Evolutionary conservation across 2,888 invertebrate genomes (phyloP).

Genomic region (Branchipolynoe longqiensis): DNA sequence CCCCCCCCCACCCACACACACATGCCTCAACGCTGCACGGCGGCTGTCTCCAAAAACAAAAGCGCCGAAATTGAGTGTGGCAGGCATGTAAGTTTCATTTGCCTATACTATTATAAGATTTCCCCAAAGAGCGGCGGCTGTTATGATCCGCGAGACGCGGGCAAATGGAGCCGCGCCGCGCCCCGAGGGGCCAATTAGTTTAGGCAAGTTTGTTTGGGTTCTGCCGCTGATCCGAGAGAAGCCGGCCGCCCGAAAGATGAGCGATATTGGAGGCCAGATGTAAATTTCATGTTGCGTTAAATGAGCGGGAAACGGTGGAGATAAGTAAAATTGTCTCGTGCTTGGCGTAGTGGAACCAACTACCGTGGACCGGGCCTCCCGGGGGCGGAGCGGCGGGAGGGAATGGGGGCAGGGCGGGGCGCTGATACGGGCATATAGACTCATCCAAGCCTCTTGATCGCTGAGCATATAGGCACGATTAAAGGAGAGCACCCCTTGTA

Average conservation of each 20-base stretch:
- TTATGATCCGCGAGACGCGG: conserved; percentile 16
- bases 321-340: conserved; percentile 56
- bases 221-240: conserved; percentile 38
- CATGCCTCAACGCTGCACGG: not conserved
- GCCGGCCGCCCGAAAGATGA: conserved; percentile 15
- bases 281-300: conserved; percentile 53
- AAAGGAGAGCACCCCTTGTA: no score
- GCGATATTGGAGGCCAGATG: conserved; percentile 49
- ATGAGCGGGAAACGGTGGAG: conserved; percentile 48
- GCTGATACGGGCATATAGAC: no score
- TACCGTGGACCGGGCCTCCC: conserved; percentile 7
- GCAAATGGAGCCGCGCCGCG: conserved; percentile 2
- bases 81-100: conserved; percentile 58
- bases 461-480: no score
- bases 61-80: conserved; percentile 51
- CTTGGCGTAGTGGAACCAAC: conserved; percentile 34
- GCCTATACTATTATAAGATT: conserved; percentile 58
- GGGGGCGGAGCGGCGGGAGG: conserved; percentile 6
- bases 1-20: not conserved
- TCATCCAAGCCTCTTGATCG: no score
- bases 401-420: no score
- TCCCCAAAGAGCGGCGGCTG: conserved; percentile 44
- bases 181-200: conserved; percentile 46
- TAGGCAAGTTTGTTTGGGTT: conserved; percentile 55
- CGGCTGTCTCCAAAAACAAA: conserved; percentile 47